A percentile compares a stretch with the other conserved stretches of the same genome.
These are phyloP conservation scores for Bos taurus DNA, from an alignment of 2,113 vertebrate genomes.

Conservation along the genomic window ARS-UCD2.0 NC_037338.1:91675501-91676000, in stretches of 20 bases:
- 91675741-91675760: background rate
- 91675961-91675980: background rate
- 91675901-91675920: background rate
- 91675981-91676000: background rate
- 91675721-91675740: background rate
- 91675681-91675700: background rate
- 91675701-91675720: background rate
- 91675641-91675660: background rate
- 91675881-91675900: background rate
- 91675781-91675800: background rate
- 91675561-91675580: background rate
- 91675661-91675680: background rate
- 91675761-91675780: background rate
- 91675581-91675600: fast-evolving
- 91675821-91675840: background rate
- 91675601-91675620: background rate
- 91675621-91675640: background rate
- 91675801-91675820: background rate
- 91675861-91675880: background rate
- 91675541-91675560: fast-evolving
- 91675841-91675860: background rate
- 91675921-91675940: background rate
- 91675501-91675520: background rate
- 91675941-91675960: background rate
- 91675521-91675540: background rate